These are phyloP conservation scores for Urechis unicinctus DNA, from an alignment of 2,888 invertebrate species.

Conservation along the genomic window DNA sequence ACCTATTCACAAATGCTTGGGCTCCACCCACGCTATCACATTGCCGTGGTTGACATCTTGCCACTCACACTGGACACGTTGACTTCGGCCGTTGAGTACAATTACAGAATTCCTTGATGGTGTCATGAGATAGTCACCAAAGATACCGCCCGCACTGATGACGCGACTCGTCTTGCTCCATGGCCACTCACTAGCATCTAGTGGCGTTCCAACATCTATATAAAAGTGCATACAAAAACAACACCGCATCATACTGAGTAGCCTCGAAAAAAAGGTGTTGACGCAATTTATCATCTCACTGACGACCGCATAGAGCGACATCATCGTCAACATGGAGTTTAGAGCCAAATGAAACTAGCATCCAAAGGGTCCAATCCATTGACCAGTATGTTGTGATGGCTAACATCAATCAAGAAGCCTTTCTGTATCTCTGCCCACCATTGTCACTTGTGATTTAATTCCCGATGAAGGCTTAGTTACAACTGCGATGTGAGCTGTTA, in stretches of 20 bases:
- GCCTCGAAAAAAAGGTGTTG: no score
- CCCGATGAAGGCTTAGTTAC: no score
- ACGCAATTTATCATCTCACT: no score
- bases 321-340: neutral
- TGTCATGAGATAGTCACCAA: slow-evolving; percentile 68
- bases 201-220: neutral
- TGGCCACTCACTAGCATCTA: slow-evolving; percentile 36
- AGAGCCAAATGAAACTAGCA: neutral
- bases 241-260: no score
- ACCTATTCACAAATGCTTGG: no score
- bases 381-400: no score
- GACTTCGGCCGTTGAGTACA: slow-evolving; percentile 65
- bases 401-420: no score
- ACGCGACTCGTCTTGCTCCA: slow-evolving; percentile 65
- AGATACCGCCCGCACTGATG: slow-evolving; percentile 64
- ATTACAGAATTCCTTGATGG: slow-evolving; percentile 66
- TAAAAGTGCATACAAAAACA: neutral
- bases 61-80: slow-evolving; percentile 70
- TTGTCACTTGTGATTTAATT: no score
- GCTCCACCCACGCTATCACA: slow-evolving; percentile 61
- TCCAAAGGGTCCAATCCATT: no score
- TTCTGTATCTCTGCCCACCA: no score
- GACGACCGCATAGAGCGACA: no score
- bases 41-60: slow-evolving; percentile 64
- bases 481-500: no score